These are phyloP conservation scores for Hipparchia sbordonii DNA, from an alignment of 2,888 invertebrate species.

Conservation along the genomic window DNA sequence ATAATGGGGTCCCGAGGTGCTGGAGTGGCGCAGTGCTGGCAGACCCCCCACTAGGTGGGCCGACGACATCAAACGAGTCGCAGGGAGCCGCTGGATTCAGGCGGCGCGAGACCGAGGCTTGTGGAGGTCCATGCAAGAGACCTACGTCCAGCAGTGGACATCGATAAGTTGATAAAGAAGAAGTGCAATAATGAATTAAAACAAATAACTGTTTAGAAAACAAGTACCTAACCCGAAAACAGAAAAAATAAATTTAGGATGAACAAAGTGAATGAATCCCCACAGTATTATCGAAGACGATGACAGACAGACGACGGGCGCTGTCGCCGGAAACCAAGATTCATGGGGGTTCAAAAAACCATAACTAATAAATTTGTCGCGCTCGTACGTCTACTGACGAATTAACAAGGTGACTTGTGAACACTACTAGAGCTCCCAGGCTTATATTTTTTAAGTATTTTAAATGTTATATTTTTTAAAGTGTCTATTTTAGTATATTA, in stretches of 20 bases:
- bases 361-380: constrained; percentile 55
- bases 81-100: no score
- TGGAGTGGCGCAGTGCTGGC: no score
- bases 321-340: constrained; percentile 45
- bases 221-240: neutral
- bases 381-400: constrained; percentile 42
- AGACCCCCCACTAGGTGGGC: no score
- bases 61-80: no score
- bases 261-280: constrained; percentile 27
- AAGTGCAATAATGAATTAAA: no score
- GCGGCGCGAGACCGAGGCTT: no score
- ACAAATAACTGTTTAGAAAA: neutral
- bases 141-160: no score
- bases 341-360: constrained; percentile 47
- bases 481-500: no score
- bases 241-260: constrained; percentile 14
- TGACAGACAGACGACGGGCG: constrained; percentile 38
- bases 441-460: neutral
- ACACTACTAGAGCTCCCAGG: constrained; percentile 28
- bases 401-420: constrained; percentile 27
- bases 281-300: constrained; percentile 25
- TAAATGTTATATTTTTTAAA: neutral
- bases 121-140: no score
- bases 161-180: no score
- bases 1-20: no score